These are phyloP conservation scores for Turdus rufiventris DNA, from an alignment of 2,113 vertebrate species.

Conservation along the genomic window DNA sequence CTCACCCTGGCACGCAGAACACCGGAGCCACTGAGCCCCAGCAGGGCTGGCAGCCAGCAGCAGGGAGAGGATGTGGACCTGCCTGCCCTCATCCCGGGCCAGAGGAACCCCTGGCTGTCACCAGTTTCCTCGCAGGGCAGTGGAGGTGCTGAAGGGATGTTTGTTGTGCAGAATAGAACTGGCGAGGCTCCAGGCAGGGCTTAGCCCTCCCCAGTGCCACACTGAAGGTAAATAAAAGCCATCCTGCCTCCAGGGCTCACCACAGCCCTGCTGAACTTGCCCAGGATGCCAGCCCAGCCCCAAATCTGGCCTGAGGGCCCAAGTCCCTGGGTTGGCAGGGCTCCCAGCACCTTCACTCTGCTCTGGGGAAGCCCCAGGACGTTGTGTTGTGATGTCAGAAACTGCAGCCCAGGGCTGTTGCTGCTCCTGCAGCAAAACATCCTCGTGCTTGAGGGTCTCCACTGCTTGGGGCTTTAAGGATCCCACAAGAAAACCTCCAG, in stretches of 20 bases:
- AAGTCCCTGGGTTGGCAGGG: not conserved
- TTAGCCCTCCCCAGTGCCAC: not conserved
- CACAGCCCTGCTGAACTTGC: not conserved
- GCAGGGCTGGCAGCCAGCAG: not conserved
- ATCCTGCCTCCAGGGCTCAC: not conserved
- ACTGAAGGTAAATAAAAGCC: not conserved
- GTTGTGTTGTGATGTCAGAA: not conserved
- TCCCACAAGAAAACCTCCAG: not conserved
- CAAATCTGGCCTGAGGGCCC: not conserved
- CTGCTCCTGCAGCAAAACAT: not conserved
- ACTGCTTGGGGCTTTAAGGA: not conserved
- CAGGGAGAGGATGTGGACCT: not conserved
- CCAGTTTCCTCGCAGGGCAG: not conserved
- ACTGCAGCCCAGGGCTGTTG: not conserved
- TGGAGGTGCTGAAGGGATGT: not conserved
- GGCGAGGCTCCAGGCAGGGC: not conserved
- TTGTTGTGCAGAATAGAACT: conserved; percentile 17
- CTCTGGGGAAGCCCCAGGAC: not conserved
- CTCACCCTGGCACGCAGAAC: not conserved
- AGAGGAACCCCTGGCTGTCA: not conserved
- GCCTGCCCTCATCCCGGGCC: not conserved
- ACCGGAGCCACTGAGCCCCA: fast-evolving
- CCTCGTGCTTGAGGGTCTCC: fast-evolving
- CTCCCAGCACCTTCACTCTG: not conserved
- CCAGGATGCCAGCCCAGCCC: not conserved